Evolutionary conservation across 1,140 invertebrate species (phyloP).

Genomic region (Ganaspis sp.): DNA sequence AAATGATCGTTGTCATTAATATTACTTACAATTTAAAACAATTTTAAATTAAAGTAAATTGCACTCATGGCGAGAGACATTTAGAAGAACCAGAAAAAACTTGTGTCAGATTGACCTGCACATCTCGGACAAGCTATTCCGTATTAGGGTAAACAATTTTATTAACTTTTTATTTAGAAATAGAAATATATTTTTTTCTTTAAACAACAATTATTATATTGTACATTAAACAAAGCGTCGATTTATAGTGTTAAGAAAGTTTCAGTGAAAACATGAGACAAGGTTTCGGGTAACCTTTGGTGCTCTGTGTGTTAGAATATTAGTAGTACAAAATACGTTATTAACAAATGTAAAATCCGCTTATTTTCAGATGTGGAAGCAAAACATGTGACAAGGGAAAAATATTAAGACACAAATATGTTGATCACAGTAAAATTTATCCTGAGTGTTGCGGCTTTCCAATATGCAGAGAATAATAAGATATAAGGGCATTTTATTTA

Average conservation of each 20-base stretch:
- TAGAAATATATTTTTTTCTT: neutral
- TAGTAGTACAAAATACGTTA: too few species aligned
- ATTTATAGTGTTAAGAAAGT: too few species aligned
- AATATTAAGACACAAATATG: neutral
- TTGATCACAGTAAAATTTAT: conserved; percentile 15
- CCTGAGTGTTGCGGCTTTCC: neutral
- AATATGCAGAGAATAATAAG: neutral
- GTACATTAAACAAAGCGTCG: too few species aligned
- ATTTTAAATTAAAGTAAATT: conserved; percentile 6
- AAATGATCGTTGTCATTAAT: too few species aligned
- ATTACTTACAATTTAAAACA: too few species aligned
- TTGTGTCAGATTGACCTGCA: neutral
- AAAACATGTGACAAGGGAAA: neutral
- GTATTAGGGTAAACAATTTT: conserved; percentile 5
- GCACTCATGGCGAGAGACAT: neutral
- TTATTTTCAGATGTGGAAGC: neutral
- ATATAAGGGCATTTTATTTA: too few species aligned
- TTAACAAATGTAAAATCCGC: neutral
- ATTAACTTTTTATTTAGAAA: neutral
- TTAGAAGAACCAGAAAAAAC: conserved; percentile 3
- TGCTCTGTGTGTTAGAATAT: too few species aligned
- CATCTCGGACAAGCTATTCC: neutral
- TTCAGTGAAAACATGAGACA: too few species aligned
- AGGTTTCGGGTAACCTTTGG: too few species aligned
- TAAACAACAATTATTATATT: too few species aligned